These are phyloP conservation scores for Linepithema humile DNA, from an alignment of 1,140 invertebrate genomes.

Conservation along the genomic window DNA sequence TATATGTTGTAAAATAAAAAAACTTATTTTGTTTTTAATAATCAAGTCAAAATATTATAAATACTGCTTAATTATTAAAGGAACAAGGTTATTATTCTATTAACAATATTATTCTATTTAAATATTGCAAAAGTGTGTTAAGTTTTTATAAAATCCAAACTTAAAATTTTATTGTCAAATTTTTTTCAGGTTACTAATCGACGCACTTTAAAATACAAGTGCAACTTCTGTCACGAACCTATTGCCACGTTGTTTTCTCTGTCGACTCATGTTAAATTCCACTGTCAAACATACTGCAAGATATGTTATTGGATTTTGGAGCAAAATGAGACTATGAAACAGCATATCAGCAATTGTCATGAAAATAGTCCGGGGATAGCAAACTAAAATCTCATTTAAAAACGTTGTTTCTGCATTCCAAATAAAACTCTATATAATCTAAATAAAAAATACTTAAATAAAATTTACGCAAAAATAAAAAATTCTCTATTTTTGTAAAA, in stretches of 20 bases:
- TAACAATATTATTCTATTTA: too few species aligned
- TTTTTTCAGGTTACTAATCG: slow-evolving; percentile 53
- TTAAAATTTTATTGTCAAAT: background rate
- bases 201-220: slow-evolving; percentile 64
- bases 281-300: slow-evolving; percentile 71
- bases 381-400: background rate
- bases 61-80: too few species aligned
- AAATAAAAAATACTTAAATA: background rate
- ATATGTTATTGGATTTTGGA: slow-evolving; percentile 74
- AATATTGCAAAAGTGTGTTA: too few species aligned
- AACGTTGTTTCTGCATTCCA: background rate
- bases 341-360: slow-evolving; percentile 60
- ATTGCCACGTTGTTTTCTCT: slow-evolving; percentile 73
- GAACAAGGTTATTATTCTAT: too few species aligned
- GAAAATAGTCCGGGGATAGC: background rate
- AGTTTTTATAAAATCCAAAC: too few species aligned
- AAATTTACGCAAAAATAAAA: too few species aligned
- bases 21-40: too few species aligned
- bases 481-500: too few species aligned
- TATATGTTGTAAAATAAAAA: too few species aligned
- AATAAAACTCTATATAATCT: background rate
- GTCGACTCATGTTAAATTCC: slow-evolving; percentile 76
- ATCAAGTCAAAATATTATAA: too few species aligned
- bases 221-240: slow-evolving; percentile 73
- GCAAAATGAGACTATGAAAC: slow-evolving; percentile 70